These are phyloP conservation scores for Amazonetta brasiliensis DNA, from an alignment of 2,797 vertebrate genomes.

Conservation along the genomic window DNA sequence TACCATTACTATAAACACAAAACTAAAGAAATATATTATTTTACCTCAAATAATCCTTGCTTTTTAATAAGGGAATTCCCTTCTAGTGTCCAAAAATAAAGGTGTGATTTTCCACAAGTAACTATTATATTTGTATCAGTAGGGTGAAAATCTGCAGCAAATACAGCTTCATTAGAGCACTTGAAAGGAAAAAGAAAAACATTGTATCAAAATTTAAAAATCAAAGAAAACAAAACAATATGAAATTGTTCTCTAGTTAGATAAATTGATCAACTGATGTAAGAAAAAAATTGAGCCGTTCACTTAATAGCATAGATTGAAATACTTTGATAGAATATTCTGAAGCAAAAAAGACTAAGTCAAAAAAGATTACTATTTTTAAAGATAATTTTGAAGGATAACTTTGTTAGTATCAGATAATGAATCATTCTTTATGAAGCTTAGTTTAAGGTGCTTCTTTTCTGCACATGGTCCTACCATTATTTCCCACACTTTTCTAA, in stretches of 20 bases:
- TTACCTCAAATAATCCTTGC: slow-evolving; percentile 97
- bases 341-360: not conserved
- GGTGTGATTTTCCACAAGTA: slow-evolving; percentile 97
- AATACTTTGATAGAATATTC: not conserved
- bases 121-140: slow-evolving; percentile 95
- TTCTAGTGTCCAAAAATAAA: slow-evolving; percentile 97
- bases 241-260: not conserved
- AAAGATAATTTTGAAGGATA: not conserved
- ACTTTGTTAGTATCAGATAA: not conserved
- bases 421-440: not conserved
- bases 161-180: slow-evolving; percentile 97
- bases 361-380: not conserved
- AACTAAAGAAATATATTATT: not conserved
- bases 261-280: not conserved
- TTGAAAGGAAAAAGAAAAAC: slow-evolving; percentile 71
- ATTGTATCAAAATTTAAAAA: slow-evolving; percentile 32
- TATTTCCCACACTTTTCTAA: not conserved
- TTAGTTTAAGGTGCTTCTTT: not conserved
- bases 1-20: not conserved
- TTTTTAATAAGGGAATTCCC: slow-evolving; percentile 92
- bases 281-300: not conserved
- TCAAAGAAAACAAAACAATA: not conserved
- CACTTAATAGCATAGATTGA: not conserved
- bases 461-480: not conserved
- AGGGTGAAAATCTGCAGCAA: slow-evolving; percentile 95